Percentiles rank a stretch among this genome's conserved stretches.
phyloP scores from a whole-genome alignment of 2,797 vertebrate species.

The Alcedo atthis region DNA sequence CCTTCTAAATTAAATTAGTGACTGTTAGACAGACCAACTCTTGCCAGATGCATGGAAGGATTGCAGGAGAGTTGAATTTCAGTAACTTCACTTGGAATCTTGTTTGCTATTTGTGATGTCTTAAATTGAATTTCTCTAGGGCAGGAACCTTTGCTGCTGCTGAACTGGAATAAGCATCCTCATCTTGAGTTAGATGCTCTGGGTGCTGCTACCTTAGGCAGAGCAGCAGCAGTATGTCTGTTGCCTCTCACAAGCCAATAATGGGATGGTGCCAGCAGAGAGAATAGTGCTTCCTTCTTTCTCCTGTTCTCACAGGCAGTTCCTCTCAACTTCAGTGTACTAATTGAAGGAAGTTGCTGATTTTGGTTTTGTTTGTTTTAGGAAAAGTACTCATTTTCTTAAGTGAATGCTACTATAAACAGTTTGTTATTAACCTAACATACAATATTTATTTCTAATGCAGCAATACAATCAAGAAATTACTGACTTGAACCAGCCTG shows the following conservation, averaged over 20 bases:
- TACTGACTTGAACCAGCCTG: conserved; percentile 85
- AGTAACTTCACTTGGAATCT: not conserved
- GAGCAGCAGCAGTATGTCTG: not conserved
- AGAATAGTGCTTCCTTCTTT: not conserved
- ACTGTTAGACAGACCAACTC: not conserved
- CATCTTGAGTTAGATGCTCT: not conserved
- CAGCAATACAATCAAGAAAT: conserved; percentile 93
- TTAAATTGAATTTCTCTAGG: not conserved
- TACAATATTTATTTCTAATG: not conserved
- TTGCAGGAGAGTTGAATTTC: not conserved
- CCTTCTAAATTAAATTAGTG: not conserved
- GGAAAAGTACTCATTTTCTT: not conserved
- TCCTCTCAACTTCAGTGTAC: not conserved
- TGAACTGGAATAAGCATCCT: not conserved
- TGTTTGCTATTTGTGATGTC: not conserved
- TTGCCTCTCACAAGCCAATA: not conserved
- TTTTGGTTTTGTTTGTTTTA: not conserved
- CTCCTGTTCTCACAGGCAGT: not conserved
- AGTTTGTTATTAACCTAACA: not conserved
- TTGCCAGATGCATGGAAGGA: not conserved
- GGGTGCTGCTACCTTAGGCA: not conserved
- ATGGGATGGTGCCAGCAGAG: not conserved
- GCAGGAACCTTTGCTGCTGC: not conserved
- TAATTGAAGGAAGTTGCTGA: not conserved
- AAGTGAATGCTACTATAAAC: not conserved